These are phyloP conservation scores for Calephelis virginiensis DNA, from an alignment of 1,140 invertebrate species.

Conservation along the genomic window DNA sequence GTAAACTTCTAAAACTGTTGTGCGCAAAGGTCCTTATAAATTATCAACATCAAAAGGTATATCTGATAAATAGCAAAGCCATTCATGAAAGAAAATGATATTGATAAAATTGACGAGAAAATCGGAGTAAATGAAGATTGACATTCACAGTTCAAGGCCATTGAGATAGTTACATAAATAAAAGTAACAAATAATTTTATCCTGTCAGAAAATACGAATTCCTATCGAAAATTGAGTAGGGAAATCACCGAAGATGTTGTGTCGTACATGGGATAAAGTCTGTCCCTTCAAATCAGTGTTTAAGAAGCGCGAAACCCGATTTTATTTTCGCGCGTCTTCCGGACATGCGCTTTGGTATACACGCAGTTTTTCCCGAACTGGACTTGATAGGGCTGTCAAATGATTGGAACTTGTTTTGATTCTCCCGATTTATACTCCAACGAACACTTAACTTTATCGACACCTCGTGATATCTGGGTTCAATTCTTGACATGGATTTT, in stretches of 20 bases:
- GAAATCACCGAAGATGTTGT: background rate
- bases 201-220: background rate
- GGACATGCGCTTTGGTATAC: conserved; percentile 41
- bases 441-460: too few species aligned
- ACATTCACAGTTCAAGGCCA: background rate
- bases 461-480: too few species aligned
- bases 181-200: background rate
- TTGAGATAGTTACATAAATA: background rate
- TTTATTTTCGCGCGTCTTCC: conserved; percentile 44
- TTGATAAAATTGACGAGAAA: background rate
- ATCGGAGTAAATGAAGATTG: conserved; percentile 7
- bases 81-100: background rate
- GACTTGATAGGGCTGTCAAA: too few species aligned
- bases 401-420: too few species aligned
- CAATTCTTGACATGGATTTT: too few species aligned
- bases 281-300: conserved; percentile 48
- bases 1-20: too few species aligned
- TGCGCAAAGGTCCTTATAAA: too few species aligned
- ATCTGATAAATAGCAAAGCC: background rate
- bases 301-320: conserved; percentile 54
- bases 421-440: too few species aligned
- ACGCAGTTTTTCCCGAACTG: too few species aligned
- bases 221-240: background rate
- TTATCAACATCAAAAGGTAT: too few species aligned
- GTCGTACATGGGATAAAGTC: conserved; percentile 26